These are phyloP conservation scores for Polypterus bichir DNA, from an alignment of 2,113 vertebrate species.

Conservation along the genomic window DNA sequence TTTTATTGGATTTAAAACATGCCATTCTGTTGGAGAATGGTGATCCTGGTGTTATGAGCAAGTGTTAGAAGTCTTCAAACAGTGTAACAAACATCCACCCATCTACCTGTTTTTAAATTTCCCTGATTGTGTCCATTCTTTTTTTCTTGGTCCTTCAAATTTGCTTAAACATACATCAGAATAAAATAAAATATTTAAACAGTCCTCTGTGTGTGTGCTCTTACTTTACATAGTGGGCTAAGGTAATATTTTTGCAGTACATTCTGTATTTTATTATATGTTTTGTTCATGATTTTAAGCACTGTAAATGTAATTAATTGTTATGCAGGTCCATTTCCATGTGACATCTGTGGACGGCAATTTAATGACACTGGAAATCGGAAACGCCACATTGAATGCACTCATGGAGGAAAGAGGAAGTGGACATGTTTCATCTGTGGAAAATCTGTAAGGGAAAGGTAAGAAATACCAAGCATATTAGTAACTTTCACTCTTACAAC, in stretches of 20 bases:
- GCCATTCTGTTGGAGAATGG: too few relatives aligned
- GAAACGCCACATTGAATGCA: slow-evolving; percentile 92
- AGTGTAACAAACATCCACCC: too few relatives aligned
- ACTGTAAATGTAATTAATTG: not conserved
- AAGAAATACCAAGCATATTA: slow-evolving; percentile 7
- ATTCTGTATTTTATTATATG: not conserved
- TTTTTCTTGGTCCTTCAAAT: too few relatives aligned
- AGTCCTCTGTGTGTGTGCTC: too few relatives aligned
- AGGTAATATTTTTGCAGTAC: not conserved
- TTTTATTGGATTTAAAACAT: too few relatives aligned
- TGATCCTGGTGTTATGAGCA: too few relatives aligned
- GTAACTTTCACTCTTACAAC: not conserved
- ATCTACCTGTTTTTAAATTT: too few relatives aligned
- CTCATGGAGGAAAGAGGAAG: slow-evolving; percentile 91
- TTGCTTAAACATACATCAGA: too few relatives aligned
- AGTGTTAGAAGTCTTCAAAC: too few relatives aligned
- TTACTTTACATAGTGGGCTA: too few relatives aligned
- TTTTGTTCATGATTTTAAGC: slow-evolving; percentile 10
- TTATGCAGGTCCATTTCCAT: slow-evolving; percentile 81
- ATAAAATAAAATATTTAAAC: too few relatives aligned
- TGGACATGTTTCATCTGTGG: slow-evolving; percentile 94
- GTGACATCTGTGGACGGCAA: slow-evolving; percentile 89
- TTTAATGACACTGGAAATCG: slow-evolving; percentile 95
- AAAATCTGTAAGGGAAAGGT: slow-evolving; percentile 94
- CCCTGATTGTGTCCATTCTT: too few relatives aligned